A percentile compares a stretch with the other conserved stretches of the same genome.
Conservation (phyloP, 1,140 invertebrate genomes). For the Holcopasites calliopsidis region DNA sequence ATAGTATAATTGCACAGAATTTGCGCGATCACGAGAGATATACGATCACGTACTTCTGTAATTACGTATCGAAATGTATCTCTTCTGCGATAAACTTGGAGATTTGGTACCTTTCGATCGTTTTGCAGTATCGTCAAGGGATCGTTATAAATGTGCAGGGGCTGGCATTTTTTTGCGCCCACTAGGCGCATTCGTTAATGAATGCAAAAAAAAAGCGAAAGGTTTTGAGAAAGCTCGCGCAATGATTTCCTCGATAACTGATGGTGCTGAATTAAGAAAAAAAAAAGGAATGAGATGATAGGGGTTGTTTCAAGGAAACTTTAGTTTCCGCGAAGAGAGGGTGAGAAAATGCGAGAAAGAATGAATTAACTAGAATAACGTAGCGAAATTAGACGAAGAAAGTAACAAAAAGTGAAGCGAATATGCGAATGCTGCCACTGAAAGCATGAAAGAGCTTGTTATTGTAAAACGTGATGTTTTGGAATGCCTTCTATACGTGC, state of each 20-base stretch:
- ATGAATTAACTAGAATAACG: conserved; percentile 21
- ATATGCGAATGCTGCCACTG: conserved; percentile 14
- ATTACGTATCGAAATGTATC: neutral
- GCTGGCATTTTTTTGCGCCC: conserved; percentile 4
- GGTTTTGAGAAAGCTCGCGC: neutral
- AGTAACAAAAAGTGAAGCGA: neutral
- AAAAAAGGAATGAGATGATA: neutral
- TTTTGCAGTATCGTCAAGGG: neutral
- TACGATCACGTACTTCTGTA: neutral
- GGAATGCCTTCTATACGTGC: conserved; percentile 76
- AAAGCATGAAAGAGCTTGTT: conserved; percentile 20
- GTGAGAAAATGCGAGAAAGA: neutral
- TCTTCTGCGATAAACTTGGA: neutral
- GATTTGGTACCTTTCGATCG: conserved; percentile 12
- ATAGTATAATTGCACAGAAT: neutral
- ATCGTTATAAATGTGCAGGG: neutral
- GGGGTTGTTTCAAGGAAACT: neutral
- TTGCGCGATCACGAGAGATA: neutral
- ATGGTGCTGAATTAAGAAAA: conserved; percentile 47
- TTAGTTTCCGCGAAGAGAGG: conserved; percentile 1
- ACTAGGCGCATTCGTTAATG: neutral
- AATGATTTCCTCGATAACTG: conserved; percentile 28
- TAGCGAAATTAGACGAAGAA: conserved; percentile 11
- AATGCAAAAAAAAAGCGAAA: conserved; percentile 7
- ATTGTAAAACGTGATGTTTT: conserved; percentile 68